Evolutionary conservation across 2,888 invertebrate genomes (phyloP), one percentile per base, ranked within the genome.

Genomic region (Pheosia tremula): DNA sequence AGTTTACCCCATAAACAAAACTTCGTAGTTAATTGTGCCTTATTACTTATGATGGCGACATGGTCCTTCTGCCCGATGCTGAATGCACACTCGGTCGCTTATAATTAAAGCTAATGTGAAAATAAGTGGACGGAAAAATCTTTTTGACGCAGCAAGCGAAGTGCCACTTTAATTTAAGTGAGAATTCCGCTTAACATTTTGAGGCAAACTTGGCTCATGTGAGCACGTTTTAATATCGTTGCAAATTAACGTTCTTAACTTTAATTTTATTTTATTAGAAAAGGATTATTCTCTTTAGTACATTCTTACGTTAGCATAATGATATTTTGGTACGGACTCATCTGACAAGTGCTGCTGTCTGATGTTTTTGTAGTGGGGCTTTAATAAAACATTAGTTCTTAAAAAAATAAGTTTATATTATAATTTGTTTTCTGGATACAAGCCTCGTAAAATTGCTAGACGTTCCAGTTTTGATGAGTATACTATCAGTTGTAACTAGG

Each of bases 71-170:
- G 41, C 45, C 36, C 36, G 41, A 55, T 54, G 57, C 57, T 57
- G 59, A 60, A 58, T 59, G 56, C 60, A 64, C 24, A 53, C 61
- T 58, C 24, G 58, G 62, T 38, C 55, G 45, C 55, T 47, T 60
- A 57, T 64, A 55, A 61, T 71, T 69, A 69, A 68, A 62, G 62
- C 56, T 70, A 68, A 69, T 69, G 58, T 62, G 62, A 59, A 67
- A 64, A 67, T 71, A 66, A 67, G 66, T 43, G 60, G 62, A 64
- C 59, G 50, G 58, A 56, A 62, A 60, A 60, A 59, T 63, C 49
- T 67, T 65, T 63, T 57, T 36, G 45, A 61, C 41, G 60, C 38
- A 10, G 60, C 50, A 41, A 61, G 57, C 24, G 57, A 57, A 61
- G 49, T 53, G 41, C 43, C 45, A 56, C 56, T 56, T 56, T 45